These are phyloP conservation scores for Melinaea marsaeus DNA, from an alignment of 2,888 invertebrate genomes.

Conservation along the genomic window DNA sequence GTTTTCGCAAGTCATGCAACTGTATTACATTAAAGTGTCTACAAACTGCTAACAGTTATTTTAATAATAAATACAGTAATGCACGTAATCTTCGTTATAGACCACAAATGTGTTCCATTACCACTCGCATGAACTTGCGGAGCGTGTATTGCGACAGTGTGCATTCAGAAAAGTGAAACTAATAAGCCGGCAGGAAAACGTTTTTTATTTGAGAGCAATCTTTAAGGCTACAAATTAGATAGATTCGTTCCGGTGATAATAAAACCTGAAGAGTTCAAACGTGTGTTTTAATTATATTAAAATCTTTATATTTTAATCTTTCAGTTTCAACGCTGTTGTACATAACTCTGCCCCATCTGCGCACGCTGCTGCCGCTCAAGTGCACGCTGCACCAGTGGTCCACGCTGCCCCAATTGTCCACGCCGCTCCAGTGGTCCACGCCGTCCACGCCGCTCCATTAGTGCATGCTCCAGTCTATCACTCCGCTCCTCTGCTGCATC, in stretches of 20 bases:
- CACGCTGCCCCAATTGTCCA: conserved; percentile 33
- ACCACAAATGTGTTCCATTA: conserved; percentile 41
- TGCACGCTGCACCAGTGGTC: conserved; percentile 38
- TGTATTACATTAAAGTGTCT: not conserved
- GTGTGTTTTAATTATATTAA: not conserved
- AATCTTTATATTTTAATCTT: conserved; percentile 23
- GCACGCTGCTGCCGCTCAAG: conserved; percentile 48
- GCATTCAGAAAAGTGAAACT: conserved; percentile 44
- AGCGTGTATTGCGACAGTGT: conserved; percentile 43
- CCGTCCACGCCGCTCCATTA: conserved; percentile 39
- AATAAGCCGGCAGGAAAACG: conserved; percentile 42
- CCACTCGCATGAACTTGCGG: conserved; percentile 50
- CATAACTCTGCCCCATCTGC: conserved; percentile 62
- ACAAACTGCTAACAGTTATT: not conserved
- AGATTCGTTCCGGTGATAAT: conserved; percentile 43
- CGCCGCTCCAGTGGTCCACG: conserved; percentile 33
- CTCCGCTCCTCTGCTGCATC: conserved; percentile 43
- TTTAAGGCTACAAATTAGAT: conserved; percentile 65
- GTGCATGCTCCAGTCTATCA: conserved; percentile 40
- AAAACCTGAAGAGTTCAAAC: conserved; percentile 11
- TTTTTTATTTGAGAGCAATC: conserved; percentile 46
- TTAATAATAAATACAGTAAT: conserved; percentile 29
- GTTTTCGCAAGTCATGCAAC: no score
- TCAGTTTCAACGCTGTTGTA: conserved; percentile 69
- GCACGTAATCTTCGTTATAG: conserved; percentile 33